Percentiles rank a stretch among this genome's conserved stretches.
Conservation (phyloP, 2,797 vertebrate genomes). For the Iguana delicatissima region DNA sequence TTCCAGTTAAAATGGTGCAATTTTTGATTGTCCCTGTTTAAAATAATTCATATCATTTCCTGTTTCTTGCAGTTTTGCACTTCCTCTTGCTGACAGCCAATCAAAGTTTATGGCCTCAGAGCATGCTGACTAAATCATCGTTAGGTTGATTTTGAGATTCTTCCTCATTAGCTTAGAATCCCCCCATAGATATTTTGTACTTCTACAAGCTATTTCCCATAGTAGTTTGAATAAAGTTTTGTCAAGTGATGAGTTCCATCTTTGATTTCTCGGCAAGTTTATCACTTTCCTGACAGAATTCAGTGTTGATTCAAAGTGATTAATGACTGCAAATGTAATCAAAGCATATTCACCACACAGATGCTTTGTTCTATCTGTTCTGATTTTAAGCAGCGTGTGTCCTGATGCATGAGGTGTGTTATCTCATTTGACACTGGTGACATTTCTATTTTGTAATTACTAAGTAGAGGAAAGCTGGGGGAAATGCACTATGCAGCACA, state of each 20-base stretch:
- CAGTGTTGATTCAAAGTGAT: conserved; percentile 75
- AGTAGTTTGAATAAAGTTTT: conserved; percentile 32
- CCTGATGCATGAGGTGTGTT: conserved; percentile 77
- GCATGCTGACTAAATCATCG: background rate
- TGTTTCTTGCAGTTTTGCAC: background rate
- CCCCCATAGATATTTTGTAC: too few species aligned
- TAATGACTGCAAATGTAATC: conserved; percentile 74
- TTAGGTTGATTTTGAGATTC: background rate
- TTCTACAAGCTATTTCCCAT: background rate
- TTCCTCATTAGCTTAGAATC: too few species aligned
- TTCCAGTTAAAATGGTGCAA: too few species aligned
- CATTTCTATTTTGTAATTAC: conserved; percentile 79
- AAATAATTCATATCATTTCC: background rate
- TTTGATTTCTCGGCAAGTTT: conserved; percentile 65
- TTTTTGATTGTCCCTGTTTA: background rate
- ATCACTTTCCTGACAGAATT: conserved; percentile 64
- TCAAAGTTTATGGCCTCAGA: background rate
- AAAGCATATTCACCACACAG: conserved; percentile 47
- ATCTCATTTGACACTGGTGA: conserved; percentile 72
- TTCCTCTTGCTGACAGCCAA: background rate
- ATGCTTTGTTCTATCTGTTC: conserved; percentile 49
- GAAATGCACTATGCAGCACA: too few species aligned
- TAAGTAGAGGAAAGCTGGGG: conserved; percentile 59
- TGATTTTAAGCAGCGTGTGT: conserved; percentile 71
- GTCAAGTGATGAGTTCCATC: conserved; percentile 52